Evolutionary conservation across 2,888 invertebrate genomes (phyloP).

Genomic region (Heliconius ethilla): DNA sequence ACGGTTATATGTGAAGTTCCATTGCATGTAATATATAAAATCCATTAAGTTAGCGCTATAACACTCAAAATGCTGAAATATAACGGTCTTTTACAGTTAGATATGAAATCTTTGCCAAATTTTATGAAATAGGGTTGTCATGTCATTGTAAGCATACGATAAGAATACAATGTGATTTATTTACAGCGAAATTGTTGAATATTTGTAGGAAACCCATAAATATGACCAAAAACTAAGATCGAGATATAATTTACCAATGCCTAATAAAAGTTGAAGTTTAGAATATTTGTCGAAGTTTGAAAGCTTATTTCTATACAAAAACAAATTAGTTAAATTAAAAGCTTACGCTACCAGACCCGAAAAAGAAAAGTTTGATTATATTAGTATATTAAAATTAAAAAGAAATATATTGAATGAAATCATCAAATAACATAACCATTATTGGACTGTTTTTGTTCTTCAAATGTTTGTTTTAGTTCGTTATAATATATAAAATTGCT

Average conservation of each 20-base stretch:
- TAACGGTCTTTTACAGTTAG: constrained; percentile 6
- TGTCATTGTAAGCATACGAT: background rate
- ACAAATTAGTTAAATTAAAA: background rate
- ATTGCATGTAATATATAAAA: background rate
- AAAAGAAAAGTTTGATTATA: no score
- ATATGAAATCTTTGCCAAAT: background rate
- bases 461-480: background rate
- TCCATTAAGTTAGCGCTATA: background rate
- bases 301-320: background rate
- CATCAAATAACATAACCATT: no score
- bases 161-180: background rate
- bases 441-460: background rate
- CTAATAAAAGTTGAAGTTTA: no score
- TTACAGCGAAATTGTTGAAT: background rate
- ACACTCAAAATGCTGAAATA: constrained; percentile 6
- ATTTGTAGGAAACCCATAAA: background rate
- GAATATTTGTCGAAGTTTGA: no score
- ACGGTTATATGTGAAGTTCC: background rate
- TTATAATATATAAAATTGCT: background rate
- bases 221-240: background rate
- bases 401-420: no score
- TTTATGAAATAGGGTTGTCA: constrained; percentile 11
- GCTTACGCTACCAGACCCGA: no score
- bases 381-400: no score
- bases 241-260: no score